These are phyloP conservation scores for Chlorocebus sabaeus DNA, from an alignment of 2,113 vertebrate genomes.

Conservation along the genomic window DNA sequence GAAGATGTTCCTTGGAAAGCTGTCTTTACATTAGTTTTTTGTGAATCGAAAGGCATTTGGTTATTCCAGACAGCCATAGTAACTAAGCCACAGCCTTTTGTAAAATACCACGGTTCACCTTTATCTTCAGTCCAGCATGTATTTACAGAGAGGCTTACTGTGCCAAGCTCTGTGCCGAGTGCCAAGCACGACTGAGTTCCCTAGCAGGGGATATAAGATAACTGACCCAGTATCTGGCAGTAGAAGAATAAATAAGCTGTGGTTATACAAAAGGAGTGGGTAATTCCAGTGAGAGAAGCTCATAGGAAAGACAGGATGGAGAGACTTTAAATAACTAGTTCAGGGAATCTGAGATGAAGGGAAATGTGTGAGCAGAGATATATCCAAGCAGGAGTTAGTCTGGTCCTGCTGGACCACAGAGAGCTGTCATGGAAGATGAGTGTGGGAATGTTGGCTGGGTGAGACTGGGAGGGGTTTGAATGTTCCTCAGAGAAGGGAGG, in stretches of 20 bases:
- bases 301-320: background rate
- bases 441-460: background rate
- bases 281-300: background rate
- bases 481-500: background rate
- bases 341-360: background rate
- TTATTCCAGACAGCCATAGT: background rate
- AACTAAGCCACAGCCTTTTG: background rate
- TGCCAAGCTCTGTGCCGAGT: background rate
- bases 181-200: background rate
- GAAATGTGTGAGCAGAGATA: background rate
- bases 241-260: background rate
- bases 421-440: background rate
- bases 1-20: background rate
- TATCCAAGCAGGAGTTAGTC: background rate
- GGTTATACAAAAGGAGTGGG: background rate
- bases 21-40: background rate
- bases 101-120: background rate
- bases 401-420: background rate
- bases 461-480: background rate
- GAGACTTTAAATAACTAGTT: background rate
- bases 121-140: background rate
- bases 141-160: background rate
- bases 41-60: background rate
- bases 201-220: background rate
- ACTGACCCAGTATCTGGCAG: background rate